Evolutionary conservation across 2,797 vertebrate species (phyloP).

Genomic region (Danio albolineatus): DNA sequence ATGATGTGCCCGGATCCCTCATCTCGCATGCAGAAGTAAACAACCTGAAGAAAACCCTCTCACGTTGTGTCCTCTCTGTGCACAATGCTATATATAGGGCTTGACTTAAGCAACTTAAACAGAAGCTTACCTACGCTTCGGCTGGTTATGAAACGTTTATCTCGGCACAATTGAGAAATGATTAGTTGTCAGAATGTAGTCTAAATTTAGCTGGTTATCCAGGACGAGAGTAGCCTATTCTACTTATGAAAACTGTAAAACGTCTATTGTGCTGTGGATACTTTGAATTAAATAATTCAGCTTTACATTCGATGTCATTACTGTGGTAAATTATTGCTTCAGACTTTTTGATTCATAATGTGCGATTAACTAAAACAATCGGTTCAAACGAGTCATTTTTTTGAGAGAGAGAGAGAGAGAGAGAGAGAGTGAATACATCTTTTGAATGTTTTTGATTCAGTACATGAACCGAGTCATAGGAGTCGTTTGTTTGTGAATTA

Average conservation of each 20-base stretch:
- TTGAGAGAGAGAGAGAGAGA: no score
- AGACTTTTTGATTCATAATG: not conserved
- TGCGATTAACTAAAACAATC: not conserved
- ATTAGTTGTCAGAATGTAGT: no score
- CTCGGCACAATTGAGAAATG: no score
- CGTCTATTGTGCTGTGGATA: no score
- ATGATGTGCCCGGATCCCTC: constrained; percentile 47
- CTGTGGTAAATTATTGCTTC: not conserved
- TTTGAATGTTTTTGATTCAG: not conserved
- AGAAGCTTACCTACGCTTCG: constrained; percentile 42
- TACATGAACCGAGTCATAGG: not conserved
- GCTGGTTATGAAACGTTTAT: not conserved
- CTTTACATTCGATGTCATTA: no score
- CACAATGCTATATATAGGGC: constrained; percentile 40
- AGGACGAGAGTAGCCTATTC: no score
- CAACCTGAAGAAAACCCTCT: not conserved
- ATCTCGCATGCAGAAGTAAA: constrained; percentile 1
- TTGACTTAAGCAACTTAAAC: constrained; percentile 37
- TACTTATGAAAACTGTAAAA: no score
- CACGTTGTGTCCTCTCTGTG: constrained; percentile 15
- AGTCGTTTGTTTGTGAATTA: not conserved
- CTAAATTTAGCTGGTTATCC: no score
- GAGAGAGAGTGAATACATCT: no score
- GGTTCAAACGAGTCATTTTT: not conserved
- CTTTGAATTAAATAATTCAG: no score